phyloP scores from a whole-genome alignment of 2,797 vertebrate species.

The Cynodonichthys magdalenae region DNA sequence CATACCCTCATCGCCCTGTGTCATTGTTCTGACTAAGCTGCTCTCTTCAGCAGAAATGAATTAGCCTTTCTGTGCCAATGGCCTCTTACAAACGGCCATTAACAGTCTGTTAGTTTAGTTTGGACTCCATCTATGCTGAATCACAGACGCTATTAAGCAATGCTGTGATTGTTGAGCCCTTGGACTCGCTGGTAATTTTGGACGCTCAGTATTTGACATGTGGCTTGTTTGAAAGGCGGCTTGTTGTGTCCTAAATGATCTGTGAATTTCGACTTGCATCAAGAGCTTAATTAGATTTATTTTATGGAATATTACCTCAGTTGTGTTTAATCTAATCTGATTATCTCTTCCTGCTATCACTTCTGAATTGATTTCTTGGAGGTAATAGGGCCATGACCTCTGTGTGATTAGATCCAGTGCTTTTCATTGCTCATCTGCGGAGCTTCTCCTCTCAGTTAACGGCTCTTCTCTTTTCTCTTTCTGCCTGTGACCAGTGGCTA shows the following conservation, averaged over 20 bases:
- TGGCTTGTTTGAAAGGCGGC: conserved; percentile 16
- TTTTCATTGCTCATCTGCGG: conserved; percentile 41
- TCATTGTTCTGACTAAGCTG: conserved; percentile 52
- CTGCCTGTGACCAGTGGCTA: conserved; percentile 19
- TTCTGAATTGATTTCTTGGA: conserved; percentile 46
- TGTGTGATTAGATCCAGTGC: conserved; percentile 45
- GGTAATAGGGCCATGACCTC: conserved; percentile 36
- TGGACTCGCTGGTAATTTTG: conserved; percentile 30
- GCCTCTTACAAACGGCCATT: conserved; percentile 50
- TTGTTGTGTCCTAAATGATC: conserved; percentile 38
- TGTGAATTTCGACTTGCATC: conserved; percentile 20
- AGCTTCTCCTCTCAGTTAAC: conserved; percentile 29
- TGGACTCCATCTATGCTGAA: conserved; percentile 54
- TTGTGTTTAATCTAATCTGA: conserved; percentile 51
- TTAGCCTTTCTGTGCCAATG: conserved; percentile 51
- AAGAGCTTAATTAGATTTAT: conserved; percentile 44
- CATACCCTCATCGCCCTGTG: conserved; percentile 20
- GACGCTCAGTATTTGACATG: conserved; percentile 21
- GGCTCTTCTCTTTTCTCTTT: conserved; percentile 21
- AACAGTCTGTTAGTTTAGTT: conserved; percentile 59
- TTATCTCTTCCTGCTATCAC: conserved; percentile 45
- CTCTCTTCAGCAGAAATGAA: conserved; percentile 49
- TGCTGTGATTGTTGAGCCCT: conserved; percentile 27
- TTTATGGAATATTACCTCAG: conserved; percentile 22
- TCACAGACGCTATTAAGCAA: conserved; percentile 43